phyloP scores from a whole-genome alignment of 2,888 invertebrate genomes.

The Apotomis turbidana region DNA sequence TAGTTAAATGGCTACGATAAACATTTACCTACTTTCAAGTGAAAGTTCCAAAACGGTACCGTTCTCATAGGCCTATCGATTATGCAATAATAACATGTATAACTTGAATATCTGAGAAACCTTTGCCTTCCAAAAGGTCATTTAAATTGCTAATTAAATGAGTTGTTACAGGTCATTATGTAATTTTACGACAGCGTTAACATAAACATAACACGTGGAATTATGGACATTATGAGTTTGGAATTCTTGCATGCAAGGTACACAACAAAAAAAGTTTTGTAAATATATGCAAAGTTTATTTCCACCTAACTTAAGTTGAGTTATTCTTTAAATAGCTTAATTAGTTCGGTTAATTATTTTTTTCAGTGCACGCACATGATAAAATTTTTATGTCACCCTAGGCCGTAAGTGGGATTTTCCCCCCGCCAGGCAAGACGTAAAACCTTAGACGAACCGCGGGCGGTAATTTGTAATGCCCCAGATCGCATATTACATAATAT shows the following conservation, averaged over 20 bases:
- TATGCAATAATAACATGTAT: constrained; percentile 8
- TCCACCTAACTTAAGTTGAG: too few relatives aligned
- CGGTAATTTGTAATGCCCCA: too few relatives aligned
- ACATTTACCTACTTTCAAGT: neutral
- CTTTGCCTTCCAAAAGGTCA: neutral
- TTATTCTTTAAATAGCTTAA: too few relatives aligned
- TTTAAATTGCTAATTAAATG: constrained; percentile 25
- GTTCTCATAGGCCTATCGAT: neutral
- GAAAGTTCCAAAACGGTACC: constrained; percentile 18
- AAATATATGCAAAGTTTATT: too few relatives aligned
- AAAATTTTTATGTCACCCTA: too few relatives aligned
- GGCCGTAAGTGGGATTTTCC: too few relatives aligned
- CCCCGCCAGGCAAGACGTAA: too few relatives aligned
- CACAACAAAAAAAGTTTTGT: too few relatives aligned
- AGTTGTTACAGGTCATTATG: constrained; percentile 9
- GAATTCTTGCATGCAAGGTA: too few relatives aligned
- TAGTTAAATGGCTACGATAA: neutral
- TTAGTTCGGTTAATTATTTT: too few relatives aligned
- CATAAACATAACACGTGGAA: neutral
- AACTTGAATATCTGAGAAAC: neutral
- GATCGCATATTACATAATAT: too few relatives aligned
- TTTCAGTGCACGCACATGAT: neutral
- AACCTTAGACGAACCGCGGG: too few relatives aligned
- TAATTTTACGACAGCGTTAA: neutral
- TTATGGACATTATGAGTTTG: constrained; percentile 4